Percentiles rank a stretch among this genome's conserved stretches.
Conservation (phyloP, 2,113 vertebrate genomes). For the Cricetomys ansorgei region DNA sequence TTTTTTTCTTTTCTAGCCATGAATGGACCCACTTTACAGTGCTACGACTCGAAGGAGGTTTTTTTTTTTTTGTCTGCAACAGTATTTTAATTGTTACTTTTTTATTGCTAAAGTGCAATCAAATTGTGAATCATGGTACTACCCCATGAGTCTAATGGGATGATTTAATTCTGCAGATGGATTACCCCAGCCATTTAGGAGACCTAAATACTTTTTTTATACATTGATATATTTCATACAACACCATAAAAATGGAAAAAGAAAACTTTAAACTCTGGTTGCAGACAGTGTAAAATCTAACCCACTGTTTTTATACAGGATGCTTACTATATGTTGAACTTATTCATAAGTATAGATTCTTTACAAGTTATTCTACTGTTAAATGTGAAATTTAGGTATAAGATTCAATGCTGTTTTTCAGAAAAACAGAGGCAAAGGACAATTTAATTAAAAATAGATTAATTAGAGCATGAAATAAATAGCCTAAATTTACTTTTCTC, state of each 20-base stretch:
- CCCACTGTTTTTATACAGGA: slow-evolving; percentile 22
- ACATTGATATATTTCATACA: slow-evolving; percentile 37
- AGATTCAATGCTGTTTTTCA: slow-evolving; percentile 24
- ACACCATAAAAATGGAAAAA: not conserved
- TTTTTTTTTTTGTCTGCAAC: slow-evolving; percentile 48
- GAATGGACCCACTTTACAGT: slow-evolving; percentile 52
- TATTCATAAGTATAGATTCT: slow-evolving; percentile 38
- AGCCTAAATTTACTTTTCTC: slow-evolving; percentile 44
- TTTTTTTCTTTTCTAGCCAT: slow-evolving; percentile 76
- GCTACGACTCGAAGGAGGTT: slow-evolving; percentile 38
- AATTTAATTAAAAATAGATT: not conserved
- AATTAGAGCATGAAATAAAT: not conserved
- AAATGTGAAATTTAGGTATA: slow-evolving; percentile 18
- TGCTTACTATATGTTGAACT: slow-evolving; percentile 33
- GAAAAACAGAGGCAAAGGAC: not conserved
- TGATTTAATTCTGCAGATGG: slow-evolving; percentile 56
- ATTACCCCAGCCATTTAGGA: slow-evolving; percentile 35
- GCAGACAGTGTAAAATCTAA: slow-evolving; percentile 12
- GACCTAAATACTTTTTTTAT: not conserved
- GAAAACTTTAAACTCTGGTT: slow-evolving; percentile 48
- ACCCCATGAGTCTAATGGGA: slow-evolving; percentile 25
- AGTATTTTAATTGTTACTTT: slow-evolving; percentile 46
- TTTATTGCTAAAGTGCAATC: slow-evolving; percentile 38
- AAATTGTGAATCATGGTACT: slow-evolving; percentile 50
- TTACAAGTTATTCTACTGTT: slow-evolving; percentile 46